Conservation (phyloP, 2,888 invertebrate genomes). For the Cacoxenus indagator region DNA sequence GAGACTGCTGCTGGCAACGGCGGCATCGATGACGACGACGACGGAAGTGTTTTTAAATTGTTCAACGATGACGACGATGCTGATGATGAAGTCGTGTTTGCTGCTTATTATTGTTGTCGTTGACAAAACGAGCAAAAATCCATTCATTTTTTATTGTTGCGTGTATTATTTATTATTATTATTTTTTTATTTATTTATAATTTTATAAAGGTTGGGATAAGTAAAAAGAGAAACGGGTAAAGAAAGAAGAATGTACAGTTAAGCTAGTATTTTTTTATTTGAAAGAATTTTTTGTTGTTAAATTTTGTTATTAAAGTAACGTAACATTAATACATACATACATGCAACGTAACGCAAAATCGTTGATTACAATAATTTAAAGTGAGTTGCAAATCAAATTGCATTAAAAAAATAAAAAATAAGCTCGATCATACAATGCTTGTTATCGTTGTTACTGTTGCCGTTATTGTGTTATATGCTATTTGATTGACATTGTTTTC, state of each 20-base stretch:
- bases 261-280: neutral
- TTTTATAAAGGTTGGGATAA: neutral
- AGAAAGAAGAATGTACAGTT: constrained; percentile 17
- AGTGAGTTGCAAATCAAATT: too few species aligned
- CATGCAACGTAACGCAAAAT: too few species aligned
- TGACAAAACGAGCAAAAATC: neutral
- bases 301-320: too few species aligned
- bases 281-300: neutral
- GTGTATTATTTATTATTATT: neutral
- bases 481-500: too few species aligned
- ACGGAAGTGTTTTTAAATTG: too few species aligned
- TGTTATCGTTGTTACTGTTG: too few species aligned
- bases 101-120: neutral
- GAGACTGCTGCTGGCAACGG: neutral
- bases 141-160: constrained; percentile 19
- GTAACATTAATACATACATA: too few species aligned
- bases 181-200: constrained; percentile 1
- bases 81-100: neutral
- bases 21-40: neutral
- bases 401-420: too few species aligned
- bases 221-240: neutral
- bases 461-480: too few species aligned
- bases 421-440: too few species aligned
- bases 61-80: constrained; percentile 9
- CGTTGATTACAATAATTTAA: too few species aligned